Percentiles rank a stretch among this genome's conserved stretches.
phyloP scores from a whole-genome alignment of 2,797 vertebrate species.

The Poliocrania exsul region DNA sequence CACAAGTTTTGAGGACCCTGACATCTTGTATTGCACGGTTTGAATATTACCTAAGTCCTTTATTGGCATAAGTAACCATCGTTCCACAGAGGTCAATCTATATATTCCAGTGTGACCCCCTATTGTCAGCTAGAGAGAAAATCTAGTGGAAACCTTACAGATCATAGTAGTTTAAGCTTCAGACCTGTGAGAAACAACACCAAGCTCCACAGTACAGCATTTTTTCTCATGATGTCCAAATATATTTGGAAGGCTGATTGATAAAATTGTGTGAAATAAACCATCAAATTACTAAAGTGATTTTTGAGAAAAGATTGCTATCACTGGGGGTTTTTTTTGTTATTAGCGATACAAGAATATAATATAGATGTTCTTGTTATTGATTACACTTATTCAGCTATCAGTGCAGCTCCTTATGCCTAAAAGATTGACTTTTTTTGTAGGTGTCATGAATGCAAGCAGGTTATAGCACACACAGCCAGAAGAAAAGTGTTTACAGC shows the following conservation, averaged over 20 bases:
- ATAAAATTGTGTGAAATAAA: neutral
- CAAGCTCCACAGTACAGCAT: neutral
- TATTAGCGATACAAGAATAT: neutral
- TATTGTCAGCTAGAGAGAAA: neutral
- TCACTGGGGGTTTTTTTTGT: neutral
- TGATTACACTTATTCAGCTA: neutral
- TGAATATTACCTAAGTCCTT: neutral
- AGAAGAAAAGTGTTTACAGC: neutral
- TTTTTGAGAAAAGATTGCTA: neutral
- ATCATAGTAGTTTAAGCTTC: neutral
- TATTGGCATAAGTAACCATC: neutral
- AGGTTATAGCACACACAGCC: neutral
- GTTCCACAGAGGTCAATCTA: neutral
- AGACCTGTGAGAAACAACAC: neutral
- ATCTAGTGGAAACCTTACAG: neutral
- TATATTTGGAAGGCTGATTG: neutral
- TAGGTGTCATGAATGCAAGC: neutral
- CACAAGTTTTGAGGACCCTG: neutral
- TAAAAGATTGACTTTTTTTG: neutral
- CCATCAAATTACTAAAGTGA: neutral
- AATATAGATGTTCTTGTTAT: neutral
- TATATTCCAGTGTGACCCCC: neutral
- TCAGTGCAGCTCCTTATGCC: neutral
- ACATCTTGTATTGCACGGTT: neutral
- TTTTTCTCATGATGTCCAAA: neutral